Evolutionary conservation across 2,797 vertebrate species (phyloP).

Genomic region (Crocodylus rhombifer): DNA sequence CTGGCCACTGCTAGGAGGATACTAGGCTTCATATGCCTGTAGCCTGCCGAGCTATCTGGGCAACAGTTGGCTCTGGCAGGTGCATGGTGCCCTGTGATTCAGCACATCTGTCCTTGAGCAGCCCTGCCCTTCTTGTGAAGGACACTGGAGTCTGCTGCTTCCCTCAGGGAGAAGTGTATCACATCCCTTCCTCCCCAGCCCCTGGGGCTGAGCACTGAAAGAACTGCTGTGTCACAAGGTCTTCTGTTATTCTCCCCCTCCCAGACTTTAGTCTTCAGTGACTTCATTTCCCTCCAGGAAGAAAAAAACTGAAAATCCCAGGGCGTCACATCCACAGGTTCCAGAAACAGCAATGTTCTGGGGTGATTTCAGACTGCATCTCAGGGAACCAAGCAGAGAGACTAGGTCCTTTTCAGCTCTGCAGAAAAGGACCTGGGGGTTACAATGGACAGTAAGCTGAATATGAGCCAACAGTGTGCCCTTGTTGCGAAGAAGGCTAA

Average conservation of each 20-base stretch:
- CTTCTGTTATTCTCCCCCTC: not conserved
- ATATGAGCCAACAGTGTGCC: too few relatives aligned
- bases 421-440: too few relatives aligned
- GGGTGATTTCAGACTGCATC: not conserved
- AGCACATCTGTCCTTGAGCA: not conserved
- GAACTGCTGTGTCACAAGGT: not conserved
- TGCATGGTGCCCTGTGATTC: not conserved
- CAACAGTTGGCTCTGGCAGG: not conserved
- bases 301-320: not conserved
- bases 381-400: not conserved
- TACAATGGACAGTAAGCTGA: too few relatives aligned
- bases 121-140: conserved; percentile 20
- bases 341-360: not conserved
- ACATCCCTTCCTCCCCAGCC: not conserved
- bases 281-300: not conserved
- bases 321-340: not conserved
- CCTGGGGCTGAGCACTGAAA: not conserved
- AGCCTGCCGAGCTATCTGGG: not conserved
- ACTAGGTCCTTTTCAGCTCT: too few relatives aligned
- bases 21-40: not conserved
- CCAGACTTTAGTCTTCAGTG: not conserved
- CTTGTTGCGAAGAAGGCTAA: too few relatives aligned
- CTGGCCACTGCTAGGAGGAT: not conserved
- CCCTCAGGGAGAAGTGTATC: not conserved
- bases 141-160: not conserved